Conservation (phyloP, 2,113 vertebrate species). For the Malurus elegans region DNA sequence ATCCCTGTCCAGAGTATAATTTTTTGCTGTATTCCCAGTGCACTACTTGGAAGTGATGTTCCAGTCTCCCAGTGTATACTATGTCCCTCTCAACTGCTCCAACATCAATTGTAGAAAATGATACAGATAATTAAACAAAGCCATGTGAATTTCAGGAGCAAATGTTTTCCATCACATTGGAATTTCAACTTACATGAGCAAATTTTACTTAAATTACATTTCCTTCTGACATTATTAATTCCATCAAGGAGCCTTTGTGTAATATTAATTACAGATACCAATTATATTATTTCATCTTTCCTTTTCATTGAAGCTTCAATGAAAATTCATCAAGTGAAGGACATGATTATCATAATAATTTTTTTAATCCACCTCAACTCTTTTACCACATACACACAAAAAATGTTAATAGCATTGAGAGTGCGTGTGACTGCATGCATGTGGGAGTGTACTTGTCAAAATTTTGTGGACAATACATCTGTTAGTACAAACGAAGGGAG, state of each 20-base stretch:
- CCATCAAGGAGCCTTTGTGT: slow-evolving; percentile 71
- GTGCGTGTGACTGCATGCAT: neutral
- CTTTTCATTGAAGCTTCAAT: slow-evolving; percentile 73
- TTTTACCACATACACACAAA: neutral
- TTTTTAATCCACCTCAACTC: slow-evolving; percentile 25
- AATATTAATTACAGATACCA: slow-evolving; percentile 73
- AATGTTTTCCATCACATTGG: slow-evolving; percentile 68
- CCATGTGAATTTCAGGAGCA: slow-evolving; percentile 64
- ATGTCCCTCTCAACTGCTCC: slow-evolving; percentile 48
- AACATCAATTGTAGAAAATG: slow-evolving; percentile 50
- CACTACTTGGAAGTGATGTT: slow-evolving; percentile 52
- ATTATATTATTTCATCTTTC: slow-evolving; percentile 72
- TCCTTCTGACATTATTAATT: slow-evolving; percentile 74
- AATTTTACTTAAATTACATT: slow-evolving; percentile 75
- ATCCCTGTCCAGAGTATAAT: neutral
- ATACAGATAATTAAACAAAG: slow-evolving; percentile 74
- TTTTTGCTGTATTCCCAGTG: slow-evolving; percentile 7
- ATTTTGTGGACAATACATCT: slow-evolving; percentile 15
- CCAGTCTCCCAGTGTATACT: neutral
- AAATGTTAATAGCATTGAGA: neutral
- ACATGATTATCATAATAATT: slow-evolving; percentile 71
- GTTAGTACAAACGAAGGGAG: slow-evolving; percentile 3
- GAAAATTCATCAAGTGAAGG: slow-evolving; percentile 72
- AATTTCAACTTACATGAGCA: slow-evolving; percentile 71
- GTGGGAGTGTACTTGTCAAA: slow-evolving; percentile 39